Evolutionary conservation across 2,113 vertebrate genomes (phyloP).

Genomic region (Lontra canadensis): DNA sequence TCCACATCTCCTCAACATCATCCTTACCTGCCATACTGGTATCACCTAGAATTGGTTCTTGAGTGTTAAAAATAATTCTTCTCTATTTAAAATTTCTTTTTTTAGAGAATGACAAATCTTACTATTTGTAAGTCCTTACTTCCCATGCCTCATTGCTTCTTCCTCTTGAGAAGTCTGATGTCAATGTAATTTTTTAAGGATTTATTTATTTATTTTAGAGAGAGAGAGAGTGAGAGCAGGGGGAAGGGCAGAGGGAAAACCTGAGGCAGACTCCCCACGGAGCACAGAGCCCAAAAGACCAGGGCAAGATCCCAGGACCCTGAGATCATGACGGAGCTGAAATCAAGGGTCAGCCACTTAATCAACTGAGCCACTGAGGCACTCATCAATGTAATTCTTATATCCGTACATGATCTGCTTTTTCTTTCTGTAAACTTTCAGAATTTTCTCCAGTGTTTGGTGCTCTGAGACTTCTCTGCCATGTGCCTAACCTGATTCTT

Average conservation of each 20-base stretch:
- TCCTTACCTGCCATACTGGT: neutral
- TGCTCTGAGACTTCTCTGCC: constrained; percentile 13
- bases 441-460: neutral
- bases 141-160: neutral
- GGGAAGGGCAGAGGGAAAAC: neutral
- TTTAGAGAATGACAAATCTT: constrained; percentile 7
- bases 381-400: neutral
- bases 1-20: neutral
- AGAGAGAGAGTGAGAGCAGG: neutral
- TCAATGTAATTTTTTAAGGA: neutral
- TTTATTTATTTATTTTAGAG: neutral
- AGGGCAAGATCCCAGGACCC: neutral
- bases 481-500: neutral
- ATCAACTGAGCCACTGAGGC: neutral
- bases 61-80: neutral
- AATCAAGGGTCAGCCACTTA: neutral
- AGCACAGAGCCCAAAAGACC: neutral
- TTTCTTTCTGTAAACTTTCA: neutral
- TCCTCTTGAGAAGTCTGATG: neutral
- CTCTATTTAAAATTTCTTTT: neutral
- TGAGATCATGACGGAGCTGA: neutral
- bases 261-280: neutral
- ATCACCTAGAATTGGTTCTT: neutral
- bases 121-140: neutral
- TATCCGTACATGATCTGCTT: neutral